Evolutionary conservation across 2,888 invertebrate genomes (phyloP).

Genomic region (Himalopsyche japonica): DNA sequence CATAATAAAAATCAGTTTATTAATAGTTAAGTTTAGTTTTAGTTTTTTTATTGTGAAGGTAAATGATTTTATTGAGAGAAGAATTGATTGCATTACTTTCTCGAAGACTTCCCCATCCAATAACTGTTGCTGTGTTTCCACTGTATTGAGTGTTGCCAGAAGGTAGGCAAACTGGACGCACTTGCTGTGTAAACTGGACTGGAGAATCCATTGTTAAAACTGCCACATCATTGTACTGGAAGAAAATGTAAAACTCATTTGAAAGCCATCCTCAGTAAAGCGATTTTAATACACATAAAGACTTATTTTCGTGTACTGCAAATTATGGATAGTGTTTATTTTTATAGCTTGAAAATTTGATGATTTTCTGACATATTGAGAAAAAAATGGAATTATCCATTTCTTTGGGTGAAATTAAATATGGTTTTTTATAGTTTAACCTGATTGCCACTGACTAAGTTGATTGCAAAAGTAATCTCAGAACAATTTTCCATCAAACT

Average conservation of each 20-base stretch:
- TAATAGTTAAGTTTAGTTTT: too few relatives aligned
- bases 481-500: too few relatives aligned
- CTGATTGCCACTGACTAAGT: too few relatives aligned
- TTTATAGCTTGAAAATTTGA: too few relatives aligned
- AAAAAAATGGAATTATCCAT: too few relatives aligned
- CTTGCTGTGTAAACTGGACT: slow-evolving; percentile 69
- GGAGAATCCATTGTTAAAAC: slow-evolving; percentile 78
- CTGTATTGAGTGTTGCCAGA: slow-evolving; percentile 63
- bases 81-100: slow-evolving; percentile 63
- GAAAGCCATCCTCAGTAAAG: not conserved
- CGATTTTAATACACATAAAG: too few relatives aligned
- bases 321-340: not conserved
- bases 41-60: not conserved
- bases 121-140: slow-evolving; percentile 76
- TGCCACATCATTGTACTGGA: slow-evolving; percentile 82
- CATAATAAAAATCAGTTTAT: too few relatives aligned
- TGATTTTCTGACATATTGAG: too few relatives aligned
- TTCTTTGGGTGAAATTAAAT: too few relatives aligned
- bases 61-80: not conserved
- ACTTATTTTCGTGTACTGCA: too few relatives aligned
- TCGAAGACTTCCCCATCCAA: slow-evolving; percentile 85
- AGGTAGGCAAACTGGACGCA: slow-evolving; percentile 81
- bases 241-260: slow-evolving; percentile 35
- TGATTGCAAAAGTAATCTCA: too few relatives aligned
- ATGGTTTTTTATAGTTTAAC: too few relatives aligned